A percentile compares a stretch with the other conserved stretches of the same genome.
These are phyloP conservation scores for Danio jaintianensis DNA, from an alignment of 2,797 vertebrate genomes.

Conservation along the genomic window DNA sequence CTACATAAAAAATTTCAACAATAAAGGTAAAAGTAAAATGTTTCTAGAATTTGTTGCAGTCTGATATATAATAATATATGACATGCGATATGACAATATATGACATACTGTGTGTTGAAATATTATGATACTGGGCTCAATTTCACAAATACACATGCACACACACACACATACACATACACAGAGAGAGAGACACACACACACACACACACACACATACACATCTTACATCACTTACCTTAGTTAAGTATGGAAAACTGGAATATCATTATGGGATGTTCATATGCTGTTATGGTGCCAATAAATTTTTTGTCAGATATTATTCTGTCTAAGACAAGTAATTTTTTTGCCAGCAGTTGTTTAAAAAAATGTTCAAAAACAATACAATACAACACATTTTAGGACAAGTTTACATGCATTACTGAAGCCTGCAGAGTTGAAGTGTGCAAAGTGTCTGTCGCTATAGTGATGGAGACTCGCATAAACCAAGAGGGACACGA, in stretches of 20 bases:
- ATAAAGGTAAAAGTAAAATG: no score
- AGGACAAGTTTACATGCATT: not conserved
- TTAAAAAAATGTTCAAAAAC: not conserved
- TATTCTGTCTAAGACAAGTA: no score
- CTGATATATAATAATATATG: no score
- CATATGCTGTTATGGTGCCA: not conserved
- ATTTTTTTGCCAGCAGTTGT: not conserved
- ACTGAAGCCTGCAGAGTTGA: constrained; percentile 1
- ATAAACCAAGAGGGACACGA: not conserved
- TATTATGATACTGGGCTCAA: not conserved
- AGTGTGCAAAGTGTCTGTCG: not conserved
- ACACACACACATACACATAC: not conserved
- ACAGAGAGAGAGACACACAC: no score
- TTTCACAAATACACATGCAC: not conserved
- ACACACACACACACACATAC: not conserved
- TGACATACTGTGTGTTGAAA: not conserved
- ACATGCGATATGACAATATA: no score
- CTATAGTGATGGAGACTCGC: constrained; percentile 10
- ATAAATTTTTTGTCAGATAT: not conserved
- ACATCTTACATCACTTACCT: constrained; percentile 20
- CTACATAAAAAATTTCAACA: no score
- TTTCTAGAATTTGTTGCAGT: no score
- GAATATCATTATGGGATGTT: constrained; percentile 7
- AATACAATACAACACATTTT: not conserved
- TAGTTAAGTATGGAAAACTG: constrained; percentile 6